Evolutionary conservation across 1,140 invertebrate genomes (phyloP).

Genomic region (Drosophila paulistorum): DNA sequence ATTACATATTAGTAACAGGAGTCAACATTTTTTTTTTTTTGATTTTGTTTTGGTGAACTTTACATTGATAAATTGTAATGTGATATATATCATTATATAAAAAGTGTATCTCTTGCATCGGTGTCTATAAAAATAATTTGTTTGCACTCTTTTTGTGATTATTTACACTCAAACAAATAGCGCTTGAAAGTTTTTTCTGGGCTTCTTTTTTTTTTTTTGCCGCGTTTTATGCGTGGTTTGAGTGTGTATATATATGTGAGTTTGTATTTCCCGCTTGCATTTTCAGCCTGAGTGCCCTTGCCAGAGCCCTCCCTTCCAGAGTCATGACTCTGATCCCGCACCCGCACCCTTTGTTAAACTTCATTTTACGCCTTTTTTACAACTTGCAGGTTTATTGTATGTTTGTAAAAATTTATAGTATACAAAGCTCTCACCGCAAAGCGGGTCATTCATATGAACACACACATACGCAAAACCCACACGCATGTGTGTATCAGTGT

Average conservation of each 20-base stretch:
- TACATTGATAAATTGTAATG: not conserved
- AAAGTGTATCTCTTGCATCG: not conserved
- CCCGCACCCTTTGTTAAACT: conserved; percentile 71
- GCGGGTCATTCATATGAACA: conserved; percentile 66
- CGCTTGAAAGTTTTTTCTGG: conserved; percentile 71
- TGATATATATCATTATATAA: not conserved
- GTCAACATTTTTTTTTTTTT: not conserved
- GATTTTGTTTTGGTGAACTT: not conserved
- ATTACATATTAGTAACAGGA: not conserved
- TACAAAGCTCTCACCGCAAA: conserved; percentile 50
- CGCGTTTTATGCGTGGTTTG: conserved; percentile 23
- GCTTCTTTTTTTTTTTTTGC: conserved; percentile 26
- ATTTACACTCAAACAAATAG: conserved; percentile 81
- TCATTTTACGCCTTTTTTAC: conserved; percentile 81
- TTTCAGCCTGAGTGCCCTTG: conserved; percentile 70
- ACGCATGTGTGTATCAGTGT: conserved; percentile 22
- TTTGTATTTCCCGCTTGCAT: conserved; percentile 79
- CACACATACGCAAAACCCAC: not conserved
- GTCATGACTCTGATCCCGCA: not conserved
- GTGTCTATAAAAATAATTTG: not conserved
- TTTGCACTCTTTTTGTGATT: conserved; percentile 64
- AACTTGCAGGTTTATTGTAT: conserved; percentile 74
- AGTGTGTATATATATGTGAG: conserved; percentile 72
- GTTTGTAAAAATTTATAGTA: conserved; percentile 48
- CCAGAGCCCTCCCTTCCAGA: conserved; percentile 10